These are phyloP conservation scores for Metellina segmentata DNA, from an alignment of 2,888 invertebrate species.

Conservation along the genomic window DNA sequence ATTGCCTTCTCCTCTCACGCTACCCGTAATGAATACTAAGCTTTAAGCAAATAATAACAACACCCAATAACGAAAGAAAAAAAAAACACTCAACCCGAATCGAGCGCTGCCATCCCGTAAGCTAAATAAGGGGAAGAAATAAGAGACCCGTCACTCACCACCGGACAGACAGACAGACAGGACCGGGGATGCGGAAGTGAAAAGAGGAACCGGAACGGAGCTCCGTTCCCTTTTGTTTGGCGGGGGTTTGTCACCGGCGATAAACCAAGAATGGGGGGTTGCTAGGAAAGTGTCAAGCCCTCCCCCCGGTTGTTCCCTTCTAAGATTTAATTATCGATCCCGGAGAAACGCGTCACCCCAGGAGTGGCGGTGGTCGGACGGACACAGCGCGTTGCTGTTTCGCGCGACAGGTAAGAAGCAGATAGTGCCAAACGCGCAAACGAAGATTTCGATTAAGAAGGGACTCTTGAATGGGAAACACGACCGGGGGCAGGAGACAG, in stretches of 20 bases:
- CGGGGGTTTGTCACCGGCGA: conserved; percentile 64
- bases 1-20: background rate
- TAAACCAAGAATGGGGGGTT: conserved; percentile 39
- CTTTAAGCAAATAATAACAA: no score
- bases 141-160: conserved; percentile 50
- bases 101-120: background rate
- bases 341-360: conserved; percentile 32
- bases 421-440: conserved; percentile 61
- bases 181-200: conserved; percentile 52
- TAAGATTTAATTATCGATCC: conserved; percentile 77
- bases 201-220: conserved; percentile 59
- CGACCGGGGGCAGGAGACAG: background rate
- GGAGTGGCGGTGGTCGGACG: conserved; percentile 6
- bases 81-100: background rate
- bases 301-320: conserved; percentile 33
- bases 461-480: conserved; percentile 25
- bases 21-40: background rate
- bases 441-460: conserved; percentile 76
- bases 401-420: conserved; percentile 69
- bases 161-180: conserved; percentile 59
- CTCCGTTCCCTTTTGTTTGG: conserved; percentile 40
- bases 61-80: background rate
- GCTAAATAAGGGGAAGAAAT: background rate
- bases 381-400: conserved; percentile 37
- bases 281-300: conserved; percentile 70